phyloP scores from a whole-genome alignment of 2,113 vertebrate genomes.

The Corythaeola cristata region DNA sequence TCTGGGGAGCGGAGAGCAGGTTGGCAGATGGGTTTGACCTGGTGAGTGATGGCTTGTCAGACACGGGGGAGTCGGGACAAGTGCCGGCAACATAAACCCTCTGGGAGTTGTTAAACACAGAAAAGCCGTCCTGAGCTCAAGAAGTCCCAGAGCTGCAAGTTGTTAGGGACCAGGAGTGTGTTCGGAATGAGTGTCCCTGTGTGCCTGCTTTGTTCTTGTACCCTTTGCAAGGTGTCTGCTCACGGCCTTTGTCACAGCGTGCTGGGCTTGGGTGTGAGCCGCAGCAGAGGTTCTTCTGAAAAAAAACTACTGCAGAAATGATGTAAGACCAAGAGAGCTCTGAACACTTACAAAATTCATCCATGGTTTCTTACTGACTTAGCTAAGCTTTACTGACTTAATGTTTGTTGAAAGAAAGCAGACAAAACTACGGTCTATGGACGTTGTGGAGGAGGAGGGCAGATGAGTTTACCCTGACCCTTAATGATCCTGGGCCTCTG shows the following conservation, averaged over 20 bases:
- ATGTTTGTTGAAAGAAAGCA: background rate
- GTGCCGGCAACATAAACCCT: background rate
- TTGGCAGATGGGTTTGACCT: background rate
- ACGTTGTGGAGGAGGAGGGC: background rate
- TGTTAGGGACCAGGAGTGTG: accelerated
- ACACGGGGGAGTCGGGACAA: background rate
- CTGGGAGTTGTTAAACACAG: background rate
- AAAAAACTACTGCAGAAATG: background rate
- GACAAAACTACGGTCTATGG: background rate
- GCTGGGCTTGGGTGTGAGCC: background rate
- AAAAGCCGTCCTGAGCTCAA: background rate
- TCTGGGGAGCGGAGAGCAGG: accelerated
- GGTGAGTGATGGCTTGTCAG: background rate
- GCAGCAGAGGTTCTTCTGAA: background rate
- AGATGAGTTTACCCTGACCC: background rate
- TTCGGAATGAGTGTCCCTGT: accelerated
- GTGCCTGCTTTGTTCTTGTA: background rate
- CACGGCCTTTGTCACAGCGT: background rate
- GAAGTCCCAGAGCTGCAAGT: background rate
- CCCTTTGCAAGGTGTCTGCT: background rate
- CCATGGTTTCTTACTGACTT: background rate
- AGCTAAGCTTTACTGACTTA: background rate
- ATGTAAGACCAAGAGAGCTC: background rate
- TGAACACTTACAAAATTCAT: background rate
- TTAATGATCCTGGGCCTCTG: background rate